A percentile compares a stretch with the other conserved stretches of the same genome.
Evolutionary conservation across 2,113 vertebrate species (phyloP).

Genomic region (Grammomys surdaster): DNA sequence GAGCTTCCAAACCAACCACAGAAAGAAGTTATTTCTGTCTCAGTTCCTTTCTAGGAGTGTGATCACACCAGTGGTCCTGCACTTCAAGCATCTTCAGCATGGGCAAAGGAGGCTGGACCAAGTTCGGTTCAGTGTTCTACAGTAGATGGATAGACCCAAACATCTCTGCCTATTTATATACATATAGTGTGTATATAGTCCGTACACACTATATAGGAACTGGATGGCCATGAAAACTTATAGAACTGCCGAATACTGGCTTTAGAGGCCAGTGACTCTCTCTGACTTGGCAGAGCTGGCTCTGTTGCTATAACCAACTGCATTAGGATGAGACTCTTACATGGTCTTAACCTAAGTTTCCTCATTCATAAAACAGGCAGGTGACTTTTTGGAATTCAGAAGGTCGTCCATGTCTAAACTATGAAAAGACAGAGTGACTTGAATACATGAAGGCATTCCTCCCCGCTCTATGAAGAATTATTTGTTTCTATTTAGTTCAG

Average conservation of each 20-base stretch:
- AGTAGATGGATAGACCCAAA: neutral
- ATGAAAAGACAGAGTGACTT: neutral
- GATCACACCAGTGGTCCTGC: neutral
- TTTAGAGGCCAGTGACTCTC: neutral
- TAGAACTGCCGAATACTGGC: neutral
- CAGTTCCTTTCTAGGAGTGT: neutral
- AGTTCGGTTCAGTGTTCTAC: neutral
- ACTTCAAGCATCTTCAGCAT: neutral
- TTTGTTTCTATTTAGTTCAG: constrained; percentile 34
- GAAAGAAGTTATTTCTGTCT: neutral
- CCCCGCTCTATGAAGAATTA: neutral
- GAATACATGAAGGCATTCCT: neutral
- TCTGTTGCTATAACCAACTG: neutral
- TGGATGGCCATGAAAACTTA: neutral
- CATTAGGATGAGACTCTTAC: neutral
- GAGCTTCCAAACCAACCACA: neutral
- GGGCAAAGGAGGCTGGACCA: neutral
- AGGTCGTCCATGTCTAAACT: constrained; percentile 10
- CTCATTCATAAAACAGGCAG: constrained; percentile 12
- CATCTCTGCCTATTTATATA: neutral
- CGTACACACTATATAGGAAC: neutral
- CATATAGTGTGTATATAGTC: neutral
- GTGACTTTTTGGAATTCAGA: neutral
- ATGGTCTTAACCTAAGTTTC: neutral
- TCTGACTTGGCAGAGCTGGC: too few species aligned